Conservation (phyloP, 2,113 vertebrate genomes). For the Jaculus jaculus region DNA sequence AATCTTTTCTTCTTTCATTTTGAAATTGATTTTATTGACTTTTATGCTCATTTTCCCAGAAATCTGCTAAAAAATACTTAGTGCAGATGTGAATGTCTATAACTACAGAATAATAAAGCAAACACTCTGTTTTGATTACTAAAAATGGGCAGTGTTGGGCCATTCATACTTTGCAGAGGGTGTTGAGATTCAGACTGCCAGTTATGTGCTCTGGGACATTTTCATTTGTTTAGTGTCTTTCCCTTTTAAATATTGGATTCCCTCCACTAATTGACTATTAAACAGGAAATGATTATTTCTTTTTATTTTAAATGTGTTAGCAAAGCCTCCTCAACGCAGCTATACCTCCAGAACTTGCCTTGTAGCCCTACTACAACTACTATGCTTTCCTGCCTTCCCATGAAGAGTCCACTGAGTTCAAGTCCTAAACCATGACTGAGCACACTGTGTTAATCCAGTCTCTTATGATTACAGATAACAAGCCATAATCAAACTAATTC, state of each 20-base stretch:
- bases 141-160: neutral
- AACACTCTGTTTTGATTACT: neutral
- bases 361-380: neutral
- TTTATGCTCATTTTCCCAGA: neutral
- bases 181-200: neutral
- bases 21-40: slow-evolving; percentile 31
- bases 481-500: neutral
- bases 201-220: neutral
- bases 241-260: neutral
- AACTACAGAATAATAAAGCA: slow-evolving; percentile 2
- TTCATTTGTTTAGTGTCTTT: neutral
- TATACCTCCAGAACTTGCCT: neutral
- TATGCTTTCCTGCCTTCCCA: rapidly evolving
- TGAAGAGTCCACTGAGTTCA: neutral
- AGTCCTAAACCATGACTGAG: neutral
- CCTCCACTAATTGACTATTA: neutral
- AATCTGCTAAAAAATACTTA: neutral
- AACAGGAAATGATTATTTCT: neutral
- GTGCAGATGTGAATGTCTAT: neutral
- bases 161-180: neutral
- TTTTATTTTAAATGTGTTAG: neutral
- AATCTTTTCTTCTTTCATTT: neutral
- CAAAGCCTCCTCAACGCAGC: neutral
- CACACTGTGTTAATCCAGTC: neutral
- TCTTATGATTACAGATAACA: slow-evolving; percentile 5